A percentile compares a stretch with the other conserved stretches of the same genome.
These are phyloP conservation scores for Crocallis elinguaria DNA, from an alignment of 2,888 invertebrate species.

Conservation along the genomic window DNA sequence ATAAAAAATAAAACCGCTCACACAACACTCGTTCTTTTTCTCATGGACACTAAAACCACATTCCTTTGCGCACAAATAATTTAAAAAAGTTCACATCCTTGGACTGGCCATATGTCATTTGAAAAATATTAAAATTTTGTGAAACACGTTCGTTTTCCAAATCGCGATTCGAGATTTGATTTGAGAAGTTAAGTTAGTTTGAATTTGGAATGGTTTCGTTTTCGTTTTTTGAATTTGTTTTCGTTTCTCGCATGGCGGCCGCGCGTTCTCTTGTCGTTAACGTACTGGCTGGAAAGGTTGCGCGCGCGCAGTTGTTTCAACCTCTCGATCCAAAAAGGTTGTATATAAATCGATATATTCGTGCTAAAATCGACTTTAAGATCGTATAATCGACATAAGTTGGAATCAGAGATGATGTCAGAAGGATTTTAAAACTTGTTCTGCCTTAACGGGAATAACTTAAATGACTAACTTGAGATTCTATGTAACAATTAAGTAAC, in stretches of 20 bases:
- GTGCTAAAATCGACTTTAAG: conserved; percentile 42
- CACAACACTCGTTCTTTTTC: conserved; percentile 70
- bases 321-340: conserved; percentile 51
- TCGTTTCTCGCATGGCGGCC: conserved; percentile 77
- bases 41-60: conserved; percentile 69
- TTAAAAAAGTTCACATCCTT: conserved; percentile 69
- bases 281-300: conserved; percentile 54
- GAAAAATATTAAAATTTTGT: conserved; percentile 15
- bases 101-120: conserved; percentile 54
- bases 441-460: conserved; percentile 58
- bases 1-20: conserved; percentile 58
- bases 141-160: conserved; percentile 42
- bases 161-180: conserved; percentile 12
- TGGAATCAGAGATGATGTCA: conserved; percentile 62
- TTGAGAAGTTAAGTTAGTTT: conserved; percentile 44
- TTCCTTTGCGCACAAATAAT: conserved; percentile 60
- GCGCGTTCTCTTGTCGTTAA: conserved; percentile 67
- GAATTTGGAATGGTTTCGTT: conserved; percentile 56
- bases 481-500: conserved; percentile 17
- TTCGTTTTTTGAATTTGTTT: conserved; percentile 68
- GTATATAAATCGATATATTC: conserved; percentile 41
- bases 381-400: conserved; percentile 41
- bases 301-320: conserved; percentile 47
- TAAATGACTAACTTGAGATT: conserved; percentile 32
- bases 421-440: conserved; percentile 60